These are phyloP conservation scores for Micromussa lordhowensis DNA, from an alignment of 92 coral and sea anemone genomes.

Conservation along the genomic window DNA sequence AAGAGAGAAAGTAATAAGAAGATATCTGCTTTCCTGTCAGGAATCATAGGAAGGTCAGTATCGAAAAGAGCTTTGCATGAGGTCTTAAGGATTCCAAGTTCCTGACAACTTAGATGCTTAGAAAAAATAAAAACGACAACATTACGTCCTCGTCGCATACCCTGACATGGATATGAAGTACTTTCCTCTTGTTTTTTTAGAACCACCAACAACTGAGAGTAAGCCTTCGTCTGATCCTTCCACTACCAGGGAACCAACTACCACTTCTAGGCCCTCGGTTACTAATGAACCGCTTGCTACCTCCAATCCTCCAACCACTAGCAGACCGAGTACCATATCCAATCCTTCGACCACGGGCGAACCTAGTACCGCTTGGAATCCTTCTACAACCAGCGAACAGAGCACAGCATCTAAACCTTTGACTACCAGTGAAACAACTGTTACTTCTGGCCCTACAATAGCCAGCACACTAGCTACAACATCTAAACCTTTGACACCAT, in stretches of 20 bases:
- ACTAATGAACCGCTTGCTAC: not conserved
- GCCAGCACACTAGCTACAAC: not conserved
- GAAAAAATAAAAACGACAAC: no score
- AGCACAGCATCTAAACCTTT: not conserved
- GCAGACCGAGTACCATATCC: not conserved
- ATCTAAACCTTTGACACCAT: not conserved
- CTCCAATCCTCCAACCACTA: not conserved
- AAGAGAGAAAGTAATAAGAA: no score
- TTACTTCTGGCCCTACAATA: not conserved
- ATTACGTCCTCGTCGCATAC: no score
- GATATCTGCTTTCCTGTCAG: no score
- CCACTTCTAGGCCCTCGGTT: not conserved
- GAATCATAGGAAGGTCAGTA: no score
- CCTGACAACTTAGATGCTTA: no score
- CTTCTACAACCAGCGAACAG: not conserved
- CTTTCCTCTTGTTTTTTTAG: no score
- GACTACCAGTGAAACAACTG: not conserved
- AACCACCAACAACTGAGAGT: not conserved
- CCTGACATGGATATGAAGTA: no score
- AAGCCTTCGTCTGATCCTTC: not conserved
- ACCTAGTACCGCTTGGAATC: not conserved
- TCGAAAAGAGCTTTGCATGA: no score
- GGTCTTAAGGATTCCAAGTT: no score
- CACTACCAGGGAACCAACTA: not conserved
- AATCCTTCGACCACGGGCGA: not conserved